phyloP scores from a whole-genome alignment of 2,113 vertebrate genomes.

The Uria aalge region DNA sequence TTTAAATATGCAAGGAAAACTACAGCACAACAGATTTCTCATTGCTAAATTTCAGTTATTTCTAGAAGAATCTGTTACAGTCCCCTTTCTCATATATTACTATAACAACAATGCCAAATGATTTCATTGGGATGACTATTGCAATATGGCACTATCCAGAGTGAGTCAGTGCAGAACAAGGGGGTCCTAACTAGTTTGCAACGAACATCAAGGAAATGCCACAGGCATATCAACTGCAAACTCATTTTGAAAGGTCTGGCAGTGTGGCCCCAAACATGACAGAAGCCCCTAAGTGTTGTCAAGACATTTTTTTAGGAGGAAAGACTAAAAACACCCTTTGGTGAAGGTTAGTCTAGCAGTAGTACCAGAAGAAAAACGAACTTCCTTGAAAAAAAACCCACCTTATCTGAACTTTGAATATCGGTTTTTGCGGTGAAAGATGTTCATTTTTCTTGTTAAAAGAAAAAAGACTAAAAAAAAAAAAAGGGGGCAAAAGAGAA shows the following conservation, averaged over 20 bases:
- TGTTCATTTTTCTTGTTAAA: neutral
- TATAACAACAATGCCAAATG: neutral
- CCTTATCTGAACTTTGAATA: neutral
- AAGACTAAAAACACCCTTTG: neutral
- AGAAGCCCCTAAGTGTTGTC: neutral
- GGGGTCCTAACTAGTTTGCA: neutral
- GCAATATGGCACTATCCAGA: neutral
- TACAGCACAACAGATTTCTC: neutral
- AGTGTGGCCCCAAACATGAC: neutral
- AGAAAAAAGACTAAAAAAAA: neutral
- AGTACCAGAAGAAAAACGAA: neutral
- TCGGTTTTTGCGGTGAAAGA: neutral
- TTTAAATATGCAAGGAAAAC: neutral
- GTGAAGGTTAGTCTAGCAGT: neutral
- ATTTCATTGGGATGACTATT: neutral
- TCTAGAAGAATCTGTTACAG: neutral
- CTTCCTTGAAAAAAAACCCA: neutral
- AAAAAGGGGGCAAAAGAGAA: neutral
- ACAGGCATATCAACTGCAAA: neutral
- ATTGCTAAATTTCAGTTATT: neutral
- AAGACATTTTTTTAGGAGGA: neutral
- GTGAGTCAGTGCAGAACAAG: neutral
- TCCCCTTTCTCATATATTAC: neutral
- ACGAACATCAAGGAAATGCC: neutral
- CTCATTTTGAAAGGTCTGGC: neutral